Percentiles rank a stretch among this genome's conserved stretches.
phyloP scores from a whole-genome alignment of 2,113 vertebrate genomes.

The Oncorhynchus gorbuscha region DNA sequence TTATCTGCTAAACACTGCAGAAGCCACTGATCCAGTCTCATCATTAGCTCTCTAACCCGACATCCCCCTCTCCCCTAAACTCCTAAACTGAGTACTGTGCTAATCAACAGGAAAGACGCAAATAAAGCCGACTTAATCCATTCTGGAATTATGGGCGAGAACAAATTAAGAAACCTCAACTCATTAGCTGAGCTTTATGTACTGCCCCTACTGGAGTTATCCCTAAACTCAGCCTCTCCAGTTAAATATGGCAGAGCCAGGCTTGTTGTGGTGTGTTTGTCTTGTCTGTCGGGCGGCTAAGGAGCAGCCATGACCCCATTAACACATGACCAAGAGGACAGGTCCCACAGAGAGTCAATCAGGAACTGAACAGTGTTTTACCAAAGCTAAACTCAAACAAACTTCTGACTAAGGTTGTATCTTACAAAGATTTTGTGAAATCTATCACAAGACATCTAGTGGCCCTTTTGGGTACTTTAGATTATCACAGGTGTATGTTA shows the following conservation, averaged over 20 bases:
- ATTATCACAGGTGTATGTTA: no score
- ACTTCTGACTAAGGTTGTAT: neutral
- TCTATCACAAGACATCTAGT: no score
- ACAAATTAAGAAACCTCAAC: conserved; percentile 82
- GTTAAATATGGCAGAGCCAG: conserved; percentile 70
- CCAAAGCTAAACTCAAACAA: neutral
- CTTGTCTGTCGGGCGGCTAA: neutral
- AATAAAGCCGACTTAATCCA: conserved; percentile 79
- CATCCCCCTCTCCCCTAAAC: conserved; percentile 51
- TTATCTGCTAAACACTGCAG: conserved; percentile 49
- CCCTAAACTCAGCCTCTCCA: conserved; percentile 74
- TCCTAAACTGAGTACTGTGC: conserved; percentile 56
- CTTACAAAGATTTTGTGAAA: neutral
- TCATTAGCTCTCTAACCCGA: conserved; percentile 60
- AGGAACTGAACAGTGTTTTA: neutral
- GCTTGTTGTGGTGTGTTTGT: neutral
- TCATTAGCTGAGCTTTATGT: conserved; percentile 80
- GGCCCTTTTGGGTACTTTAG: no score
- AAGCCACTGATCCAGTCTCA: conserved; percentile 44
- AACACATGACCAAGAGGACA: neutral
- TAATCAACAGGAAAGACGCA: conserved; percentile 73
- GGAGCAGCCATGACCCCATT: neutral
- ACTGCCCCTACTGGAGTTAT: conserved; percentile 76
- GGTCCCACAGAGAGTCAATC: neutral
- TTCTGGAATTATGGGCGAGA: conserved; percentile 77